phyloP scores from a whole-genome alignment of 2,113 vertebrate genomes.

The Apus apus region DNA sequence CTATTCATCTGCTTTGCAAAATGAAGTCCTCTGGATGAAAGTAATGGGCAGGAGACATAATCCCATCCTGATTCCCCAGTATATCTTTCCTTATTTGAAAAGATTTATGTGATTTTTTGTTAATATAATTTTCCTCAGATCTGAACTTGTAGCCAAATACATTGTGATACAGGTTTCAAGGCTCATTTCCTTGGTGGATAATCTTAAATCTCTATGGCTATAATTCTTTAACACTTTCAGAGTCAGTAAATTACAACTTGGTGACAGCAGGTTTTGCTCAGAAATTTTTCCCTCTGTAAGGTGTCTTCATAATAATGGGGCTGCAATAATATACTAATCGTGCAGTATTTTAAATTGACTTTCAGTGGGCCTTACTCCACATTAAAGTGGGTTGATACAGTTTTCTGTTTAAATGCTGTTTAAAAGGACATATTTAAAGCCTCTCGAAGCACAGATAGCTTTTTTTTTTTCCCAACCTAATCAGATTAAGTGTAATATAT shows the following conservation, averaged over 20 bases:
- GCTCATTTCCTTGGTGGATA: slow-evolving; percentile 51
- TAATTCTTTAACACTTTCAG: slow-evolving; percentile 70
- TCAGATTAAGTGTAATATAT: slow-evolving; percentile 67
- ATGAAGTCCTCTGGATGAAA: not conserved
- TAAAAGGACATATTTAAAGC: slow-evolving; percentile 67
- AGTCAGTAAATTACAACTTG: slow-evolving; percentile 57
- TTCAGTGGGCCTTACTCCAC: slow-evolving; percentile 57
- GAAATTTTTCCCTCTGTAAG: slow-evolving; percentile 34
- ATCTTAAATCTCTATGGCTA: slow-evolving; percentile 23
- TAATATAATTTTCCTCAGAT: slow-evolving; percentile 15
- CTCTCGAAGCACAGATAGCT: slow-evolving; percentile 45
- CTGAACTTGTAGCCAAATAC: slow-evolving; percentile 57
- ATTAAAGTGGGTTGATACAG: slow-evolving; percentile 59
- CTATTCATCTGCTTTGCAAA: slow-evolving; percentile 23
- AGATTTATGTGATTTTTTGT: slow-evolving; percentile 40
- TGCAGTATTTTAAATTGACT: slow-evolving; percentile 65
- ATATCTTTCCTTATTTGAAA: slow-evolving; percentile 59
- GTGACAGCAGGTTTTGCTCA: slow-evolving; percentile 4
- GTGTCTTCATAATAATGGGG: slow-evolving; percentile 11
- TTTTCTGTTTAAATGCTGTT: slow-evolving; percentile 48
- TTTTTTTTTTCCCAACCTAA: slow-evolving; percentile 26
- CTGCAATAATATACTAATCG: slow-evolving; percentile 43
- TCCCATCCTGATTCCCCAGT: slow-evolving; percentile 25
- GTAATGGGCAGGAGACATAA: slow-evolving; percentile 27
- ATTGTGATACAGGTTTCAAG: slow-evolving; percentile 59